These are phyloP conservation scores for Lophius piscatorius DNA, from an alignment of 2,113 vertebrate genomes.

Conservation along the genomic window DNA sequence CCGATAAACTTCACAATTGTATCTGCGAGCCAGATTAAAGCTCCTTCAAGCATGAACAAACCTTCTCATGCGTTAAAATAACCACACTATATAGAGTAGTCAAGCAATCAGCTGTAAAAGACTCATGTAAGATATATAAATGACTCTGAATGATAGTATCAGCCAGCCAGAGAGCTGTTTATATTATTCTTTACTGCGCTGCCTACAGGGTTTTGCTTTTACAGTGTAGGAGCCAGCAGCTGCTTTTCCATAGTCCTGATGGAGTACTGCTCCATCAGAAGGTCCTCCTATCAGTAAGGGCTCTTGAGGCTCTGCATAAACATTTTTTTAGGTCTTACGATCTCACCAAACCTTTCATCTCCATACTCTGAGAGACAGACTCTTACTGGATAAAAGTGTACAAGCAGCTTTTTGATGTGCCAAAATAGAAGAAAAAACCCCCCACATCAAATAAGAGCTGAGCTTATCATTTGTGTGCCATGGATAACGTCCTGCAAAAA, in stretches of 20 bases:
- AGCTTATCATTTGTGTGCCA: constrained; percentile 8
- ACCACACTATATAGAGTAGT: constrained; percentile 18
- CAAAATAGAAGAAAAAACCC: constrained; percentile 33
- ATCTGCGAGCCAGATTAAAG: constrained; percentile 45
- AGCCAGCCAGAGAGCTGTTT: constrained; percentile 23
- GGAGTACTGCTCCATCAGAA: constrained; percentile 54
- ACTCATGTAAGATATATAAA: constrained; percentile 43
- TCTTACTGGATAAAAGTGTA: constrained; percentile 55
- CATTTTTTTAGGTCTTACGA: constrained; percentile 37
- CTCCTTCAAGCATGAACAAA: constrained; percentile 14
- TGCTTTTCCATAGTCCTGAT: constrained; percentile 14
- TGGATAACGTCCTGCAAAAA: constrained; percentile 16
- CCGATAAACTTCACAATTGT: constrained; percentile 8
- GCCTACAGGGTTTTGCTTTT: constrained; percentile 22
- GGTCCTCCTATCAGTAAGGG: constrained; percentile 54
- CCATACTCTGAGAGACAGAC: constrained; percentile 49
- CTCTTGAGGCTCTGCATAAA: constrained; percentile 56
- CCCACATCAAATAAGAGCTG: constrained; percentile 41
- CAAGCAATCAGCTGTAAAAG: constrained; percentile 33
- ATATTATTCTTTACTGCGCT: constrained; percentile 37
- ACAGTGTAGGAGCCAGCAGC: constrained; percentile 33
- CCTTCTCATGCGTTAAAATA: constrained; percentile 45
- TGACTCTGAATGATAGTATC: constrained; percentile 40
- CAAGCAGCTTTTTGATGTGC: constrained; percentile 50
- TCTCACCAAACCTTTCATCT: constrained; percentile 69